phyloP scores from a whole-genome alignment of 2,888 invertebrate species.

The Cerastis rubricosa region DNA sequence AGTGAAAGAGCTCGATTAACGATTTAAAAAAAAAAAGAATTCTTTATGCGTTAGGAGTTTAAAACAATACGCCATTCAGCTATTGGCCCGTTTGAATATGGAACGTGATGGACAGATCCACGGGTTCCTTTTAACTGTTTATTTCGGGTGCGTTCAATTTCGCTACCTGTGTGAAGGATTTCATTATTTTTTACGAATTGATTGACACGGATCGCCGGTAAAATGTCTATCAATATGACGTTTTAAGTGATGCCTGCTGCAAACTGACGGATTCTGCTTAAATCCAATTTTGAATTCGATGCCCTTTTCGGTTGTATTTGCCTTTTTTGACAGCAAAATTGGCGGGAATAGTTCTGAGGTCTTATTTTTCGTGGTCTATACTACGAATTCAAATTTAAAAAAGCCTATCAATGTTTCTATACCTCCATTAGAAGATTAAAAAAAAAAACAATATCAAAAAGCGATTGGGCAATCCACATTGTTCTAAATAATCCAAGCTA shows the following conservation, averaged over 20 bases:
- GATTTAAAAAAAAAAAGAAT: constrained; percentile 83
- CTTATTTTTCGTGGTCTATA: not conserved
- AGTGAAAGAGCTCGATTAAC: constrained; percentile 89
- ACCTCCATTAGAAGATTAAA: constrained; percentile 16
- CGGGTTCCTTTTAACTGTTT: constrained; percentile 83
- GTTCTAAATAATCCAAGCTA: constrained; percentile 64
- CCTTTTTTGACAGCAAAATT: constrained; percentile 54
- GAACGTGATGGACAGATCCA: constrained; percentile 81
- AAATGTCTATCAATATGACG: constrained; percentile 77
- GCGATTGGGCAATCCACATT: constrained; percentile 59
- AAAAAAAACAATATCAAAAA: constrained; percentile 54
- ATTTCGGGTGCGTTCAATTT: constrained; percentile 79
- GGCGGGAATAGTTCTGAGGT: constrained; percentile 26
- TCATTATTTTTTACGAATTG: constrained; percentile 80
- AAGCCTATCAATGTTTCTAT: constrained; percentile 2
- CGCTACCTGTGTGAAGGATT: constrained; percentile 79
- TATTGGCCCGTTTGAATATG: constrained; percentile 86
- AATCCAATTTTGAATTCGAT: constrained; percentile 56
- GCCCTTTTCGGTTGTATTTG: constrained; percentile 48
- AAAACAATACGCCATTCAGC: constrained; percentile 89
- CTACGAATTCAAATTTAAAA: constrained; percentile 19
- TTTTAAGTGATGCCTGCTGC: constrained; percentile 69
- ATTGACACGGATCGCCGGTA: constrained; percentile 78
- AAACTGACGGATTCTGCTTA: constrained; percentile 54
- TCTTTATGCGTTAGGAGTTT: constrained; percentile 86